Evolutionary conservation across 2,888 invertebrate genomes (phyloP).

Genomic region (Brachylomia viminalis): DNA sequence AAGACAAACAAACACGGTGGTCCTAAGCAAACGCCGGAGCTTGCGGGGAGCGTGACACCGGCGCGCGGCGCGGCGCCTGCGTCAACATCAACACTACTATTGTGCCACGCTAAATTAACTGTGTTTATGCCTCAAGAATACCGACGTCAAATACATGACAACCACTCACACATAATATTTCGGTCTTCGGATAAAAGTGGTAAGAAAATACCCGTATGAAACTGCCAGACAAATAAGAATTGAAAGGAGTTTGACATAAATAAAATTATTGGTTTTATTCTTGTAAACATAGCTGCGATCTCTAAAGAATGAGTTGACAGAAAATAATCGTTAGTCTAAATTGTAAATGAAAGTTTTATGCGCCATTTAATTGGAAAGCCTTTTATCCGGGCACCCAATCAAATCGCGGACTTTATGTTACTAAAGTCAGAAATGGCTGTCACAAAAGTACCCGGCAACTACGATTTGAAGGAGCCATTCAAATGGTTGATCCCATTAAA

Average conservation of each 20-base stretch:
- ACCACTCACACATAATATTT: conserved; percentile 37
- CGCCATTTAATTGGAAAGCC: conserved; percentile 21
- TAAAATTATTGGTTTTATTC: conserved; percentile 22
- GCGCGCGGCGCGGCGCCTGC: conserved; percentile 56
- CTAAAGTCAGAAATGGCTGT: conserved; percentile 20
- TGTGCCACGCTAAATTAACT: conserved; percentile 59
- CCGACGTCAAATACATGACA: conserved; percentile 46
- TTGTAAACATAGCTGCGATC: conserved; percentile 25
- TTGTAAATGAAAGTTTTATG: conserved; percentile 22
- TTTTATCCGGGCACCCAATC: conserved; percentile 28
- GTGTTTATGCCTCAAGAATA: conserved; percentile 62
- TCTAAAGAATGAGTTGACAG: conserved; percentile 4
- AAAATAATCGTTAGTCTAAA: conserved; percentile 6
- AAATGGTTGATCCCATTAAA: conserved; percentile 23
- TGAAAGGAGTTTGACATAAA: neutral
- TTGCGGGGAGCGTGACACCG: conserved; percentile 43
- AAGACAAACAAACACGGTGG: conserved; percentile 68
- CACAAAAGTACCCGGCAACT: conserved; percentile 26
- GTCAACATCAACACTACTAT: conserved; percentile 62
- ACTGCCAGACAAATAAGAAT: conserved; percentile 19
- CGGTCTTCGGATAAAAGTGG: conserved; percentile 2
- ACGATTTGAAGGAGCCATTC: conserved; percentile 9
- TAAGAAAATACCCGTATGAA: conserved; percentile 6
- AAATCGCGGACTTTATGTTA: conserved; percentile 16
- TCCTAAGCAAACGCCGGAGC: conserved; percentile 63